These are phyloP conservation scores for Alfaro cultratus DNA, from an alignment of 2,797 vertebrate species.

Conservation along the genomic window DNA sequence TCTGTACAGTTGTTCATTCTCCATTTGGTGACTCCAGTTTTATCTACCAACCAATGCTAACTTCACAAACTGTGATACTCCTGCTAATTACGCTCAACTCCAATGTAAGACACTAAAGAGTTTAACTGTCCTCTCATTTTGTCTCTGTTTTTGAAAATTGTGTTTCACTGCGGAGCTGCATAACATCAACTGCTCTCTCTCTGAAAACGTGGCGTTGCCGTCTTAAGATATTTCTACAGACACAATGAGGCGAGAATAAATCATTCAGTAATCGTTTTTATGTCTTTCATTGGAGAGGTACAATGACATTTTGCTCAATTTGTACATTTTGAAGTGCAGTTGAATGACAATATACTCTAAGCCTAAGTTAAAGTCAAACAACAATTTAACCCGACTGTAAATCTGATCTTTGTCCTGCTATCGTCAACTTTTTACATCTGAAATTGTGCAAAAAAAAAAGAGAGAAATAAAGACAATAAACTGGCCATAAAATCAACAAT, in stretches of 20 bases:
- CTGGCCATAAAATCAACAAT: not conserved
- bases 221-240: not conserved
- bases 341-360: too few species aligned
- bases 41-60: not conserved
- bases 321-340: too few species aligned
- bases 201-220: not conserved
- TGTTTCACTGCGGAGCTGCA: not conserved
- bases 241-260: not conserved
- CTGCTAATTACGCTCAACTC: not conserved
- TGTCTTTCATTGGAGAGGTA: too few species aligned
- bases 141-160: not conserved
- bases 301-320: too few species aligned
- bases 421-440: not conserved
- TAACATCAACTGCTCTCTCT: not conserved
- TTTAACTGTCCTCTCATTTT: not conserved
- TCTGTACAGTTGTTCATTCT: not conserved
- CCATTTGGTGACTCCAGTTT: not conserved
- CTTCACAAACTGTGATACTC: not conserved
- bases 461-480: not conserved
- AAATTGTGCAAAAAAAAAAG: not conserved
- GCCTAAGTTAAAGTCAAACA: too few species aligned
- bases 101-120: not conserved
- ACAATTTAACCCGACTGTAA: not conserved
- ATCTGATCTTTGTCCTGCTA: not conserved
- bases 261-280: not conserved